A percentile compares a stretch with the other conserved stretches of the same genome.
phyloP scores from a whole-genome alignment of 64 coral and sea anemone species.

The Porites lutea region DNA sequence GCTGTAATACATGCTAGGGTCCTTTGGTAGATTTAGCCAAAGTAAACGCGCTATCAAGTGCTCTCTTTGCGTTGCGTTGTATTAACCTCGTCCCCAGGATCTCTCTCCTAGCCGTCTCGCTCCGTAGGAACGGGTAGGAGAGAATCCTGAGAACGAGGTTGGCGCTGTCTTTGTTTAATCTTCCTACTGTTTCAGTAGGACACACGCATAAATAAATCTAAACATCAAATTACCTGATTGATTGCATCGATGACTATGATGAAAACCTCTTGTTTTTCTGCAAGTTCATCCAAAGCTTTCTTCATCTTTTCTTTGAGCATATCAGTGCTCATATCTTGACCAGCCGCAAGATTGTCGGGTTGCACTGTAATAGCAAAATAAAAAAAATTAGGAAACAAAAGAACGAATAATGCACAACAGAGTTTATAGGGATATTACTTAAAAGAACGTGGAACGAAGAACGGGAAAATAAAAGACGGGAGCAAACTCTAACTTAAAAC shows the following conservation, averaged over 20 bases:
- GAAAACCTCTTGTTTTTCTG: slow-evolving; percentile 57
- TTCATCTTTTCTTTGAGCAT: slow-evolving; percentile 45
- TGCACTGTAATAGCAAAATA: background rate
- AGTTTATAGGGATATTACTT: background rate
- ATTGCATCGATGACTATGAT: slow-evolving; percentile 83
- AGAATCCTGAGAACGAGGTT: background rate
- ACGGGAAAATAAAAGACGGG: no score
- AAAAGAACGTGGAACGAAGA: no score
- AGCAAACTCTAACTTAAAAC: no score
- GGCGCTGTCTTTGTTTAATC: no score
- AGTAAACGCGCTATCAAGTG: no score
- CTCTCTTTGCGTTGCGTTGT: no score
- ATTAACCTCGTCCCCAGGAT: no score
- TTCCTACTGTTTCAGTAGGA: background rate
- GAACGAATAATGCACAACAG: background rate
- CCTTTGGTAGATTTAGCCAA: no score
- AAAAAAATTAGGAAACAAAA: background rate
- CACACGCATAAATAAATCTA: background rate
- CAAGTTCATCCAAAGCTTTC: slow-evolving; percentile 58
- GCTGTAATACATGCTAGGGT: no score
- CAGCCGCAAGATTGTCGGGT: slow-evolving; percentile 1
- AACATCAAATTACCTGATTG: slow-evolving; percentile 66
- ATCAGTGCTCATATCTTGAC: slow-evolving; percentile 18
- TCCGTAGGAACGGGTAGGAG: no score
- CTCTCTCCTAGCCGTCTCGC: no score